A percentile compares a stretch with the other conserved stretches of the same genome.
Conservation (phyloP, 2,797 vertebrate genomes). For the Tarsius wallacei region DNA sequence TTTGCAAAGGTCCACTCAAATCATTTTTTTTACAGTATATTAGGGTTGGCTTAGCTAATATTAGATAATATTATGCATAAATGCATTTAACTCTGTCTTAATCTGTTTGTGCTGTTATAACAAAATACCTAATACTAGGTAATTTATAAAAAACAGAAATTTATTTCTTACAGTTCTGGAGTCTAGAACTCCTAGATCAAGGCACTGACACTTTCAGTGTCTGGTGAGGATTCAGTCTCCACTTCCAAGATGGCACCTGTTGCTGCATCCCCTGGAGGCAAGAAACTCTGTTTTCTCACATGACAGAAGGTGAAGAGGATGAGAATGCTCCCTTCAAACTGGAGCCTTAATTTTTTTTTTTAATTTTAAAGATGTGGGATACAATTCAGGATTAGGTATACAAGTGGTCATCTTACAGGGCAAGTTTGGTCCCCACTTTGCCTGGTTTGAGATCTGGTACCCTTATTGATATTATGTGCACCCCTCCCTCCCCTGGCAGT, state of each 20-base stretch:
- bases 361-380: too few species aligned
- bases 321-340: neutral
- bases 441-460: too few species aligned
- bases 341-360: neutral
- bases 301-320: neutral
- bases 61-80: neutral
- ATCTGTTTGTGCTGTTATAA: neutral
- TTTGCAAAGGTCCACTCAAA: slow-evolving; percentile 29
- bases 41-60: neutral
- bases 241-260: neutral
- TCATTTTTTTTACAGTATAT: neutral
- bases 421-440: too few species aligned
- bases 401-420: too few species aligned
- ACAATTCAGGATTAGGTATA: too few species aligned
- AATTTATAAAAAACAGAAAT: too few species aligned
- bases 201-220: neutral
- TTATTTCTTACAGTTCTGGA: neutral
- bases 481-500: too few species aligned
- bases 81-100: neutral
- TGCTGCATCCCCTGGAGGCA: neutral
- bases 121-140: too few species aligned
- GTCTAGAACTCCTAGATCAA: neutral
- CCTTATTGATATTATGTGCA: too few species aligned
- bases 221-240: neutral
- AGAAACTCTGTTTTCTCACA: neutral